Conservation (phyloP, 2,797 vertebrate genomes). For the Platyrinchus mystaceus region DNA sequence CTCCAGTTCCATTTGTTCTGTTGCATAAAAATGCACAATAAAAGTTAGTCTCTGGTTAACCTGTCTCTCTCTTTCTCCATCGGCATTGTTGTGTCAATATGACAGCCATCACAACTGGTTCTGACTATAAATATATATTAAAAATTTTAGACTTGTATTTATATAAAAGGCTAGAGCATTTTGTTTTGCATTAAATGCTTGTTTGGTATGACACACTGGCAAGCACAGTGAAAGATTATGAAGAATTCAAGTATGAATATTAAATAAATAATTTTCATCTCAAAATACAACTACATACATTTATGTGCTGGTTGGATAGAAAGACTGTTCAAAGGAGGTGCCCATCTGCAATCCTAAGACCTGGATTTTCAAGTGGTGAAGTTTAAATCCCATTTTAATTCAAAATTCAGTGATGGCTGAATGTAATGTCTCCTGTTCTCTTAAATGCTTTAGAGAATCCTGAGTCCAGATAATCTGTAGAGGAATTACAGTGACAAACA, state of each 20-base stretch:
- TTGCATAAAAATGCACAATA: conserved; percentile 81
- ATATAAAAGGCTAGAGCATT: background rate
- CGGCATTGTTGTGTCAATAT: background rate
- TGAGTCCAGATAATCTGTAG: background rate
- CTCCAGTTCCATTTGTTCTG: conserved; percentile 79
- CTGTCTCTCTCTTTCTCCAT: background rate
- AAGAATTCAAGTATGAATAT: background rate
- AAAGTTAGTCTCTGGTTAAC: conserved; percentile 74
- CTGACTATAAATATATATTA: background rate
- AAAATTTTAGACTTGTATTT: background rate
- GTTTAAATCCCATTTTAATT: conserved; percentile 40
- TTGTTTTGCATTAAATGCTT: background rate
- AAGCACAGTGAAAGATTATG: background rate
- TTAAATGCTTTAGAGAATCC: background rate
- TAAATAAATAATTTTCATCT: background rate
- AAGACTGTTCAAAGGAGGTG: background rate
- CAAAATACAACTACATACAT: background rate
- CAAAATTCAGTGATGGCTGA: background rate
- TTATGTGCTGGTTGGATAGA: background rate
- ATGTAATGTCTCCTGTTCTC: background rate
- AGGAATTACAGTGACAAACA: background rate
- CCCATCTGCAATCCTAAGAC: background rate
- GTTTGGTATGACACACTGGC: background rate
- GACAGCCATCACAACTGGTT: background rate
- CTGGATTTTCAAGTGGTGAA: conserved; percentile 2